A percentile compares a stretch with the other conserved stretches of the same genome.
phyloP scores from a whole-genome alignment of 1,140 invertebrate species.

The Cryptotermes secundus region DNA sequence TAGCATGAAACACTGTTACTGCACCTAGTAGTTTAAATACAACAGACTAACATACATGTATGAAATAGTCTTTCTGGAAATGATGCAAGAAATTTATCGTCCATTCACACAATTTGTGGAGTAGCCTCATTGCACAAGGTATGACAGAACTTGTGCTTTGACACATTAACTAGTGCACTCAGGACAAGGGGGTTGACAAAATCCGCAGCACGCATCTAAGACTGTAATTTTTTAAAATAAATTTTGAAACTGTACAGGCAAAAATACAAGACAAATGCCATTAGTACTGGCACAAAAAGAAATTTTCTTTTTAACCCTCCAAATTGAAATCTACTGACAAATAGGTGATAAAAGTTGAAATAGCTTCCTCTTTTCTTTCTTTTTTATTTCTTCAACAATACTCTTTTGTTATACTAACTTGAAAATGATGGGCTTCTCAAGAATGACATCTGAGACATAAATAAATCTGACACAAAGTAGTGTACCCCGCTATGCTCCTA shows the following conservation, averaged over 20 bases:
- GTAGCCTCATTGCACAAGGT: neutral
- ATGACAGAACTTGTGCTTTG: slow-evolving; percentile 18
- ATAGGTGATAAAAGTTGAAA: slow-evolving; percentile 24
- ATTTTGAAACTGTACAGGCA: neutral
- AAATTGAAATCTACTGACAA: slow-evolving; percentile 9
- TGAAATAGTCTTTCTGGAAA: slow-evolving; percentile 33
- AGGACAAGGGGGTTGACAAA: slow-evolving; percentile 35
- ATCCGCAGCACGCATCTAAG: slow-evolving; percentile 9
- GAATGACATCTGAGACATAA: slow-evolving; percentile 21
- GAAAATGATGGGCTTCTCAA: slow-evolving; percentile 35
- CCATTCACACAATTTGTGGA: slow-evolving; percentile 16
- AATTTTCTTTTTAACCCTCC: neutral
- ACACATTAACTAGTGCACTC: slow-evolving; percentile 29
- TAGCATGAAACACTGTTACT: slow-evolving; percentile 2
- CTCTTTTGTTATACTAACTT: slow-evolving; percentile 30
- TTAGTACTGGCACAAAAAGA: neutral
- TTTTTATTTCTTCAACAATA: slow-evolving; percentile 36
- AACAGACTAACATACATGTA: slow-evolving; percentile 33
- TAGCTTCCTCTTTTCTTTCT: slow-evolving; percentile 22
- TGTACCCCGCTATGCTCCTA: slow-evolving; percentile 19
- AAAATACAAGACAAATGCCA: slow-evolving; percentile 23
- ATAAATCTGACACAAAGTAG: neutral
- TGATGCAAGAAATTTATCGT: slow-evolving; percentile 1
- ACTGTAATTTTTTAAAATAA: slow-evolving; percentile 7
- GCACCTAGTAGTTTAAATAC: slow-evolving; percentile 30